Conservation (phyloP, 2,113 vertebrate genomes). For the Ivindomyrus marchei region DNA sequence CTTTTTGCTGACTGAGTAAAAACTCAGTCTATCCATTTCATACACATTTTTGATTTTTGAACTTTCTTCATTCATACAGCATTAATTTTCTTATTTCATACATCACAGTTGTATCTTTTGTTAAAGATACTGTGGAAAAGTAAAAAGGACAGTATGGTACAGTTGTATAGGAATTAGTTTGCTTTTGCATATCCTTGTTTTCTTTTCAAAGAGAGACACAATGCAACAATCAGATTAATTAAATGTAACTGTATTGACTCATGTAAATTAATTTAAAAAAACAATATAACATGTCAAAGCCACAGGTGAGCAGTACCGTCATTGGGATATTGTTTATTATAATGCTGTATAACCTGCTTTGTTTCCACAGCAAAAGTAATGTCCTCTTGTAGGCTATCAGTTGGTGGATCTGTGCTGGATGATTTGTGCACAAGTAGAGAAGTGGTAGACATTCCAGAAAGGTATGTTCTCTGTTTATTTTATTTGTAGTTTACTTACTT, state of each 20-base stretch:
- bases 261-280: background rate
- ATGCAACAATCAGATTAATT: background rate
- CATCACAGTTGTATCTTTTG: background rate
- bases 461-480: conserved; percentile 1
- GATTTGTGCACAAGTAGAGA: conserved; percentile 34
- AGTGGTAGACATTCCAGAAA: conserved; percentile 19
- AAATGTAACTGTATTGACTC: background rate
- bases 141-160: background rate
- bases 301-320: background rate
- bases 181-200: background rate
- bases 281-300: background rate
- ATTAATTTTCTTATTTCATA: background rate
- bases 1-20: background rate
- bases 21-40: background rate
- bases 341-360: background rate
- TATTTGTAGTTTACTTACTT: background rate
- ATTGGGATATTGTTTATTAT: background rate
- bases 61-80: background rate
- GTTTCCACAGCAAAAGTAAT: conserved; percentile 44
- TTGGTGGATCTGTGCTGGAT: conserved; percentile 43
- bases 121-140: background rate
- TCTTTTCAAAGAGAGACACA: background rate
- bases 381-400: conserved; percentile 45
- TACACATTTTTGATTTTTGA: background rate
- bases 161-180: background rate